Percentiles rank a stretch among this genome's conserved stretches.
phyloP scores from a whole-genome alignment of 2,888 invertebrate genomes.

The Byasa hedistus region DNA sequence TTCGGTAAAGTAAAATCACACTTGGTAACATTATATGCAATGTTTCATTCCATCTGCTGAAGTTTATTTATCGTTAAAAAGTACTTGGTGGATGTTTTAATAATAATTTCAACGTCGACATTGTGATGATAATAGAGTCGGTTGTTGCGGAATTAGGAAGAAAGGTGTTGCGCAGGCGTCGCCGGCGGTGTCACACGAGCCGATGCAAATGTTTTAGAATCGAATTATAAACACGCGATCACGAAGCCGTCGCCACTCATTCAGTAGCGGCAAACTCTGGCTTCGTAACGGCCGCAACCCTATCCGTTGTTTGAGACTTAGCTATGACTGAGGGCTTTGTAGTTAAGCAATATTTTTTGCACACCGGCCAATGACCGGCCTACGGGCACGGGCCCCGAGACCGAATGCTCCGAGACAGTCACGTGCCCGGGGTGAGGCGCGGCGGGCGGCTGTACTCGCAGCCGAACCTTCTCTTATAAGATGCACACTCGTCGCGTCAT shows the following conservation, averaged over 20 bases:
- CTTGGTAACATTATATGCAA: neutral
- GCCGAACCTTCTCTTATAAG: constrained; percentile 73
- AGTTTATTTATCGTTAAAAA: constrained; percentile 4
- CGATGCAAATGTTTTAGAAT: constrained; percentile 54
- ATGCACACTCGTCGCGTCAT: constrained; percentile 76
- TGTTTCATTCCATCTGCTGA: neutral
- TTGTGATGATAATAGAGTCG: constrained; percentile 21
- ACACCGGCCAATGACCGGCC: constrained; percentile 73
- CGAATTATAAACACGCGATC: constrained; percentile 36
- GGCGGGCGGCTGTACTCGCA: constrained; percentile 70
- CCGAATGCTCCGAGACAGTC: constrained; percentile 70
- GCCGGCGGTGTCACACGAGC: constrained; percentile 44
- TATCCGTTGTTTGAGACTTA: constrained; percentile 55
- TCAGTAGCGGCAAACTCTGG: constrained; percentile 28
- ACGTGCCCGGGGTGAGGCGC: constrained; percentile 79
- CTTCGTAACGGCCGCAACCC: constrained; percentile 43
- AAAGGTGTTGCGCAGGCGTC: constrained; percentile 35
- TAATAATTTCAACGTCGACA: constrained; percentile 16
- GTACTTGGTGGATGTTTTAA: constrained; percentile 10
- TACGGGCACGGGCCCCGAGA: constrained; percentile 72
- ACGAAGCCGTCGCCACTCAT: constrained; percentile 21
- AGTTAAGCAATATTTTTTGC: constrained; percentile 59
- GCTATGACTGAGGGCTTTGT: constrained; percentile 63
- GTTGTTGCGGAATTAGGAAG: constrained; percentile 23
- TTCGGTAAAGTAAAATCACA: neutral